Evolutionary conservation across 2,113 vertebrate species (phyloP), one percentile per base, ranked within the genome.

Genomic region (Pandion haliaetus): DNA sequence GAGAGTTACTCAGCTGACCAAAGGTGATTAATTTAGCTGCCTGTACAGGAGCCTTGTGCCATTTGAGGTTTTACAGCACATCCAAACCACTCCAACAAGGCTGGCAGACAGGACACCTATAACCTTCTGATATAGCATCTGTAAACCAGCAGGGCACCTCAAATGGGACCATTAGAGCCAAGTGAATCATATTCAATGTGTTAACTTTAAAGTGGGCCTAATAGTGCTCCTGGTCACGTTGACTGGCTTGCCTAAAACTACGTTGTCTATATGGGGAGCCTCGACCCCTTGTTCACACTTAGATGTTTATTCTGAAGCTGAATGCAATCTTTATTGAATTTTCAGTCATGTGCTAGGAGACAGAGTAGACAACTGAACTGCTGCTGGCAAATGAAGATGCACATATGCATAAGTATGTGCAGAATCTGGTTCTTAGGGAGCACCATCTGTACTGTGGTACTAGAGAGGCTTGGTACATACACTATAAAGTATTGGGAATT

Each of bases 151-250:
- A 52, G 23, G 8, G 8, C 29, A 71, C 17, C 20, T 82, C 78
- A 67, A 9, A 66, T 21, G 17, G 26, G n/a, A 82, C 40, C n/a
- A 34, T 5, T 45, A 49, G 9, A 87, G 47, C 15, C 92, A 87
- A 38, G 1, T 50, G 38, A 90, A 45, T 67, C 36, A 42, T 17
- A 84, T 26, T 70, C 50, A 66, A 12, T 9, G 13, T 28, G 31
- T 50, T 77, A 83, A 52, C 6, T 59, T 87, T 45, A 72, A 50
- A 28, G 31, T 31, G 49, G 18, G 18, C 26, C 12, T 2, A 2
- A 59, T 0, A 78, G 28, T 17, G 42, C 14, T 58, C 32, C 82
- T 6, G 5, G 20, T 20, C 54, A 83, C 0, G 0, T 14, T 54
- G 34, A 34, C 32, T 31, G 8, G 2, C 69, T 91, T 86, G n/a